Evolutionary conservation across 2,888 invertebrate genomes (phyloP).

Genomic region (Ariolimax columbianus): DNA sequence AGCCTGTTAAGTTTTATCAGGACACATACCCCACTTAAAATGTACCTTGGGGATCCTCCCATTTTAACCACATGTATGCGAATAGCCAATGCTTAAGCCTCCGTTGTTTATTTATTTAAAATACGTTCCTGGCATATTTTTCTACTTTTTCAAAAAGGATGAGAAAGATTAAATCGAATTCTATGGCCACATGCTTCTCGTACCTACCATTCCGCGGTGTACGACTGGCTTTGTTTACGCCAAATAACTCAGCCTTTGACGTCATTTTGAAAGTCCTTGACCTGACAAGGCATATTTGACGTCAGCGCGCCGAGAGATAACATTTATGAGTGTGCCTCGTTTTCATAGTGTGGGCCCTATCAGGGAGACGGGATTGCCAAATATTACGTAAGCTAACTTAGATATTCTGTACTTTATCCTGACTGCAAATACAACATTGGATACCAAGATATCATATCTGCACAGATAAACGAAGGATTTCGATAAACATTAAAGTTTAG

Average conservation of each 20-base stretch:
- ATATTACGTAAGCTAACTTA: too few species aligned
- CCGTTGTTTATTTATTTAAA: background rate
- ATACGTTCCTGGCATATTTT: background rate
- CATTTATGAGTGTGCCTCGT: constrained; percentile 11
- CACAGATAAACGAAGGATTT: too few species aligned
- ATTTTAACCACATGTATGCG: too few species aligned
- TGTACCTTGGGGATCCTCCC: too few species aligned
- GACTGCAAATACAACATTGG: too few species aligned
- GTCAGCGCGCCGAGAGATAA: constrained; percentile 8
- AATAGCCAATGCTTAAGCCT: too few species aligned
- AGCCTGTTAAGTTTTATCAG: too few species aligned
- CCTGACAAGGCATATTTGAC: constrained; percentile 4
- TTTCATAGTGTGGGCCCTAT: constrained; percentile 25
- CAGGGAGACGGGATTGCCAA: background rate
- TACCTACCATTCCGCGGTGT: background rate
- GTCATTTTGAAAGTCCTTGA: constrained; percentile 38
- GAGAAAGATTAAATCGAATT: too few species aligned
- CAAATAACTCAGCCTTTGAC: constrained; percentile 35
- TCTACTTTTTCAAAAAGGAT: background rate
- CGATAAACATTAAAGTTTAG: too few species aligned
- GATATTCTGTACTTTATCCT: too few species aligned
- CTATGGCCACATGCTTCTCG: background rate
- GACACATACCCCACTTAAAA: too few species aligned
- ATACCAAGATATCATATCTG: too few species aligned
- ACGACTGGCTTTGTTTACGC: constrained; percentile 35